Conservation (phyloP, 2,888 invertebrate genomes). For the Lasioglossum lativentre region DNA sequence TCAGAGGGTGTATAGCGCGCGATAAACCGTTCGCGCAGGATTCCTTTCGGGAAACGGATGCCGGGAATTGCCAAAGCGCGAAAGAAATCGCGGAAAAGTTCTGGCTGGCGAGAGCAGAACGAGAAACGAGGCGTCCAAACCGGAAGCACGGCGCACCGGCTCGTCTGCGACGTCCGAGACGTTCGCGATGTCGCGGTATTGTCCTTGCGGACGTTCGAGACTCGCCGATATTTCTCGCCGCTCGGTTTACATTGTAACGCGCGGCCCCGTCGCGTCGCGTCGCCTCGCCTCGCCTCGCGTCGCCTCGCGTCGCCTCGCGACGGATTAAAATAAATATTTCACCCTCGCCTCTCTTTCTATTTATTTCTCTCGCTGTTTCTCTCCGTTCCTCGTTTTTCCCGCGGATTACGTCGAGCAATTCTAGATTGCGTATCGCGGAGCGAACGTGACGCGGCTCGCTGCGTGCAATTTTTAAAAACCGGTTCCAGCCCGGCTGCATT, state of each 20-base stretch:
- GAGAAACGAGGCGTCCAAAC: conserved; percentile 42
- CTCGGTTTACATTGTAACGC: not conserved
- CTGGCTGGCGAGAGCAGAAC: conserved; percentile 32
- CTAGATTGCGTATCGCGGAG: conserved; percentile 31
- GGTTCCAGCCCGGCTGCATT: conserved; percentile 22
- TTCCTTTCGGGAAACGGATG: conserved; percentile 61
- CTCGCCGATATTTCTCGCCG: conserved; percentile 1
- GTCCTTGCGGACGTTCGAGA: conserved; percentile 39
- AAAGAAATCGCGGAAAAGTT: conserved; percentile 66
- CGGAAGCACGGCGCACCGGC: conserved; percentile 45
- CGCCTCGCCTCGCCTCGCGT: too few relatives aligned
- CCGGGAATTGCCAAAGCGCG: conserved; percentile 63
- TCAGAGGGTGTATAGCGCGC: conserved; percentile 37
- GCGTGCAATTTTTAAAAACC: conserved; percentile 45
- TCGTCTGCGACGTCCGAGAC: conserved; percentile 45
- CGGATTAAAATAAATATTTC: conserved; percentile 39
- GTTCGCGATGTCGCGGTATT: conserved; percentile 52
- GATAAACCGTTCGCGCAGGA: conserved; percentile 62
- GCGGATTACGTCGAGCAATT: conserved; percentile 36
- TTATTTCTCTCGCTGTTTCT: not conserved
- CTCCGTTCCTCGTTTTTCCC: not conserved
- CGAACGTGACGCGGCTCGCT: conserved; percentile 8
- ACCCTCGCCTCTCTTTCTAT: conserved; percentile 4
- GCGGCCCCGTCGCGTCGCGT: not conserved
- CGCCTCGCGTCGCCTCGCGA: too few relatives aligned